Evolutionary conservation across 2,113 vertebrate genomes (phyloP), one percentile per base, ranked within the genome.

Genomic region (Xyliphius kryptos): DNA sequence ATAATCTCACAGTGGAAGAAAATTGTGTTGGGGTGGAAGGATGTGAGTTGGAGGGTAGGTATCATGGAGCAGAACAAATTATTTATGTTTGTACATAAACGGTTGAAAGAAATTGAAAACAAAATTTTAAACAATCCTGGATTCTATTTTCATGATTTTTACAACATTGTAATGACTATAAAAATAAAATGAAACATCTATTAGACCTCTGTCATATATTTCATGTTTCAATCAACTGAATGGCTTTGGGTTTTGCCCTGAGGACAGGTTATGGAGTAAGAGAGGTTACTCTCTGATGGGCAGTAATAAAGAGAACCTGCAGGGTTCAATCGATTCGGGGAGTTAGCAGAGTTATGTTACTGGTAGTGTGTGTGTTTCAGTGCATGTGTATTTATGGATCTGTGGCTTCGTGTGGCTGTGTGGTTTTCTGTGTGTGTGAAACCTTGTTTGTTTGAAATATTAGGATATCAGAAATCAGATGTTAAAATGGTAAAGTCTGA

Each of bases 1-100:
- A 72, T 63, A 37, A 74, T 71, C 68, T 74, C 69, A 71, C 70
- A 65, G 56, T 72, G 37, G 56, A 51, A 74, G 70, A 44, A 69
- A 52, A 75, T 74, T 71, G 69, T 56, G 68, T 73, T 49, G 43
- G n/a, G 22, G 49, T 64, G 68, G 49, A 48, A 49, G 19, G 57
- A 58, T 66, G 53, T 53, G 15, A 52, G 19, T 52, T 15, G 52
- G 21, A 26, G 16, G 44, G 16, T 17, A 44, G 14, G 22, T 15
- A 13, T 32, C 52, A 56, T 44, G 54, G 15, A 5, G 54, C 32
- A 6, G 11, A 16, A 61, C 59, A 41, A n/a, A 44, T 19, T 49
- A 59, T 59, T n/a, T 19, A 59, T 17, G 15, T 57, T 48, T 59
- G 48, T 41, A 37, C 32, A 63, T n/a, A 17, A 47, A 41, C 26